phyloP scores from a whole-genome alignment of 2,888 invertebrate species.

The Chaitophorus viminalis region DNA sequence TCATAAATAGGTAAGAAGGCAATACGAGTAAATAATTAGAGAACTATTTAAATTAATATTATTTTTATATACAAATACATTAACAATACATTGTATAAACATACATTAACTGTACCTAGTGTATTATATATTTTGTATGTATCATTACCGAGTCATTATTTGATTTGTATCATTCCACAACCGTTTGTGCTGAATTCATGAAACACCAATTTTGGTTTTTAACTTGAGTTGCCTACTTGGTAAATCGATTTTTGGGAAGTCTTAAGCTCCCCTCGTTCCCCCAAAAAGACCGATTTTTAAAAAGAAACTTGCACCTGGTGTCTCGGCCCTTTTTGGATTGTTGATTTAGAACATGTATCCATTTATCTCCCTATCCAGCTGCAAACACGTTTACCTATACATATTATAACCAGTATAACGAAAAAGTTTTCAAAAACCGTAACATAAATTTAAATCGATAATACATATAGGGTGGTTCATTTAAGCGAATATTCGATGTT shows the following conservation, averaged over 20 bases:
- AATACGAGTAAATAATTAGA: too few relatives aligned
- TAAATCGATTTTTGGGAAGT: slow-evolving; percentile 37
- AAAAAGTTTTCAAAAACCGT: slow-evolving; percentile 44
- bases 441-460: not conserved
- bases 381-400: not conserved
- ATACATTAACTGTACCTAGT: too few relatives aligned
- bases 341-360: slow-evolving; percentile 44
- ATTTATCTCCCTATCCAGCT: slow-evolving; percentile 55
- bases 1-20: too few relatives aligned
- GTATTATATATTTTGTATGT: too few relatives aligned
- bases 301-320: slow-evolving; percentile 60
- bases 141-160: not conserved
- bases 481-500: not conserved
- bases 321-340: slow-evolving; percentile 36
- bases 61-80: too few relatives aligned
- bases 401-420: slow-evolving; percentile 14
- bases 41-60: too few relatives aligned
- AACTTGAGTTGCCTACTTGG: not conserved
- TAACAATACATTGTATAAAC: too few relatives aligned
- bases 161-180: not conserved
- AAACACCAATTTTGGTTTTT: not conserved
- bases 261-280: slow-evolving; percentile 44
- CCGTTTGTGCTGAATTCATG: not conserved
- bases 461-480: not conserved
- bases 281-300: slow-evolving; percentile 17